Conservation (phyloP, 2,797 vertebrate species). For the Rhincodon typus region DNA sequence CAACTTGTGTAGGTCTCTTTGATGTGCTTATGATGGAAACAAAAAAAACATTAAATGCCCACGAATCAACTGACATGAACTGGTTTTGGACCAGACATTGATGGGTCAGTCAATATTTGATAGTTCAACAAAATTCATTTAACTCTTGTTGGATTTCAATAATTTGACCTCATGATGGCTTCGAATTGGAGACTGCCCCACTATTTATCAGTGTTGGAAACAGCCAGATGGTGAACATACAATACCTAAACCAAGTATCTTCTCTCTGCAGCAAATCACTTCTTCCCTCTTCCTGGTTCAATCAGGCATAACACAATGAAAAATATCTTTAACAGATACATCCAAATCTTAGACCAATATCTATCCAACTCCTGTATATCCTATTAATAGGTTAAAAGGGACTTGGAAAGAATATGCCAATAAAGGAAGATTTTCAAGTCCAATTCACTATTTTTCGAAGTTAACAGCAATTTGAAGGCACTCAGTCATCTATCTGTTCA, state of each 20-base stretch:
- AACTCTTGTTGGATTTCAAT: not conserved
- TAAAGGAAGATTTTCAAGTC: not conserved
- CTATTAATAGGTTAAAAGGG: not conserved
- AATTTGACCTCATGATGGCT: not conserved
- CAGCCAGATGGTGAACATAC: not conserved
- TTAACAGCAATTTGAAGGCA: not conserved
- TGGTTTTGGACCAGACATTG: not conserved
- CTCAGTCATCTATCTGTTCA: not conserved
- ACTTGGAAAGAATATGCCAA: not conserved
- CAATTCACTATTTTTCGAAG: not conserved
- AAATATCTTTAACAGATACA: not conserved
- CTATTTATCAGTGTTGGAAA: not conserved
- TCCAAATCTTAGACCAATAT: not conserved
- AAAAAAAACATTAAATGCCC: not conserved
- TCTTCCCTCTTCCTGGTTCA: not conserved
- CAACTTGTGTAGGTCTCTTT: not conserved
- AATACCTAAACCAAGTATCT: no score
- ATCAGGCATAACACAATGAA: not conserved
- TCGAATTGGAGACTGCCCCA: not conserved
- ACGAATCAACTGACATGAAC: not conserved
- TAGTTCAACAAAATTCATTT: not conserved
- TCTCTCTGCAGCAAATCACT: not conserved
- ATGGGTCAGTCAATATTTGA: not conserved
- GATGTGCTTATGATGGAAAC: not conserved
- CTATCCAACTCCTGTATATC: not conserved